Conservation (phyloP, 2,113 vertebrate species). For the Cairina moschata region DNA sequence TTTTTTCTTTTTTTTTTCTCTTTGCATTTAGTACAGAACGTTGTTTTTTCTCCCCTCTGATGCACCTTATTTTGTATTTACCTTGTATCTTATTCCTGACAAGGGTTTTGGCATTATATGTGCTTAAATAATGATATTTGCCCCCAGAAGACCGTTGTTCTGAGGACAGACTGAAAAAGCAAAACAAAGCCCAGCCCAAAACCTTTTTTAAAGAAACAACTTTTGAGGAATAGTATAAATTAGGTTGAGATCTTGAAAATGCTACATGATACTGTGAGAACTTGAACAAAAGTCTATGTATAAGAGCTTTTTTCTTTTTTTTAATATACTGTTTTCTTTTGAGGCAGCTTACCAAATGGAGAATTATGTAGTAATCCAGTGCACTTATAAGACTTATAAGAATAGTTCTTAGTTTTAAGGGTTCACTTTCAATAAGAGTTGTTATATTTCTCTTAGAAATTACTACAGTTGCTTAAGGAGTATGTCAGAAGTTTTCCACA, state of each 20-base stretch:
- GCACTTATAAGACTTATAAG: fast-evolving
- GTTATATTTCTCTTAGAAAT: not conserved
- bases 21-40: not conserved
- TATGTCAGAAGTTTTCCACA: not conserved
- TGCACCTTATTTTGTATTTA: not conserved
- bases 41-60: not conserved
- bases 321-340: not conserved
- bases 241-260: not conserved
- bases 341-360: not conserved
- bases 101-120: not conserved
- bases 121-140: not conserved
- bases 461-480: not conserved
- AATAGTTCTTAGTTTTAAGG: not conserved
- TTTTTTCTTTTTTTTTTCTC: not conserved
- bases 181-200: not conserved
- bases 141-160: not conserved
- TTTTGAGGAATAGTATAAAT: not conserved
- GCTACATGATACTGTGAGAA: not conserved
- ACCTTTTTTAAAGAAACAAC: not conserved
- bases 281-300: not conserved
- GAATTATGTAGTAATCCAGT: not conserved
- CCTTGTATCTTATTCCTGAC: not conserved
- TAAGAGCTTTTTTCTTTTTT: not conserved
- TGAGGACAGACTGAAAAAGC: not conserved
- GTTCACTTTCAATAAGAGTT: not conserved